Conservation (phyloP, 1,140 invertebrate genomes). For the Heterodera schachtii region DNA sequence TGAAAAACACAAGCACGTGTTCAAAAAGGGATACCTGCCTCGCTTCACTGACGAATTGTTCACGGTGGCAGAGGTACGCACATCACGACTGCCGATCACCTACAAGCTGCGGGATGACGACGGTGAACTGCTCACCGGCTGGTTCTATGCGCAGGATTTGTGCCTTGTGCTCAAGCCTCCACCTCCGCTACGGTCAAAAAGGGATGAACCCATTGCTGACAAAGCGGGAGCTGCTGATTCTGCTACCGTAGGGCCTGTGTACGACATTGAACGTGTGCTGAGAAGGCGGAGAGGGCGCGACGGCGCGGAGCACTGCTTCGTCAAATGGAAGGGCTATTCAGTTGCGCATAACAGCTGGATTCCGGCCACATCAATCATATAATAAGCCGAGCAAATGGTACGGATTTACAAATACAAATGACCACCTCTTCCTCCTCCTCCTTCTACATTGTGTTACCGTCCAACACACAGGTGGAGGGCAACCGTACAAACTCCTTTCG, state of each 20-base stretch:
- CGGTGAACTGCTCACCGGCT: constrained; percentile 12
- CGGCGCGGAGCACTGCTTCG: constrained; percentile 25
- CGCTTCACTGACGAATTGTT: constrained; percentile 38
- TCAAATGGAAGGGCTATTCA: constrained; percentile 19
- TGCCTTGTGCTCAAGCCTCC: neutral
- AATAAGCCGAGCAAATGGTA: neutral
- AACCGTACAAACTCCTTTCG: constrained; percentile 21
- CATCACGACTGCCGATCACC: neutral
- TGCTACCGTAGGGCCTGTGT: neutral
- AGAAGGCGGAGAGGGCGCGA: neutral
- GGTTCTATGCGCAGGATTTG: constrained; percentile 27
- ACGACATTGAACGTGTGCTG: constrained; percentile 22
- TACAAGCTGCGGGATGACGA: neutral
- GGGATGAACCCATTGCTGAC: no score
- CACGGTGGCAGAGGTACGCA: constrained; percentile 15
- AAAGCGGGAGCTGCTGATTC: neutral
- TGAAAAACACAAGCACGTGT: constrained; percentile 24
- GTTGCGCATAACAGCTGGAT: constrained; percentile 23
- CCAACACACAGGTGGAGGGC: constrained; percentile 21
- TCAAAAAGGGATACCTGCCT: constrained; percentile 23
- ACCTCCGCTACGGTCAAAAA: no score
- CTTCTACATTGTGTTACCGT: constrained; percentile 25
- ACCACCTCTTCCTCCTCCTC: constrained; percentile 8
- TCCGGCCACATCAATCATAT: neutral
- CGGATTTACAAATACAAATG: neutral